A percentile compares a stretch with the other conserved stretches of the same genome.
phyloP scores from a whole-genome alignment of 2,797 vertebrate genomes.

The Dromococcyx pavoninus region DNA sequence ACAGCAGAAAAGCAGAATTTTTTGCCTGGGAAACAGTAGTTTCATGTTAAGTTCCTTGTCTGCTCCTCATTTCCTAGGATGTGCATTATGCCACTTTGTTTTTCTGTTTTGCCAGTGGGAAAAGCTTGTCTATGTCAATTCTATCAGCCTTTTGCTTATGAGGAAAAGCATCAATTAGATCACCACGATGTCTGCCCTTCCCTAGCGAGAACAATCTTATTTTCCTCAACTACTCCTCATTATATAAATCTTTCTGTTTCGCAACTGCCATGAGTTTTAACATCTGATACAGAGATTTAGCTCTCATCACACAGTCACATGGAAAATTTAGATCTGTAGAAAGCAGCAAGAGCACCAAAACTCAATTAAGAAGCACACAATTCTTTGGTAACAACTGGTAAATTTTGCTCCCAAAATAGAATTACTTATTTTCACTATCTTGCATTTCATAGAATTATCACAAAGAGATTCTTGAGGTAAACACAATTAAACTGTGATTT shows the following conservation, averaged over 20 bases:
- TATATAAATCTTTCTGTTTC: constrained; percentile 47
- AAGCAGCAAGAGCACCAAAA: constrained; percentile 28
- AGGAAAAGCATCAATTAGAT: constrained; percentile 55
- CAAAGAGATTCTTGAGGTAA: background rate
- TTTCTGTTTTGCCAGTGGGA: constrained; percentile 48
- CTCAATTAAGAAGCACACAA: constrained; percentile 15
- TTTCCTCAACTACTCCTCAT: constrained; percentile 41
- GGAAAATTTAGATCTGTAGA: background rate
- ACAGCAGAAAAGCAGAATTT: background rate
- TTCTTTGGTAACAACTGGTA: constrained; percentile 3
- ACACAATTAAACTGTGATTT: background rate
- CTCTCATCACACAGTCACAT: constrained; percentile 3
- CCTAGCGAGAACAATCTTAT: constrained; percentile 52
- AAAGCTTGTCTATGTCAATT: constrained; percentile 57
- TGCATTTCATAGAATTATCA: constrained; percentile 39
- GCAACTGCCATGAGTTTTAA: constrained; percentile 16
- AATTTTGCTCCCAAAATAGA: constrained; percentile 20
- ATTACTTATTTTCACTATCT: background rate
- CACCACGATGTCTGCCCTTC: constrained; percentile 1
- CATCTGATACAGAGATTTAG: constrained; percentile 41
- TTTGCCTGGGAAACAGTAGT: constrained; percentile 27
- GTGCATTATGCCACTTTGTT: constrained; percentile 61
- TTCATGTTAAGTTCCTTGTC: constrained; percentile 50
- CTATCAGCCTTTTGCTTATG: constrained; percentile 22
- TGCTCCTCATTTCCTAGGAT: constrained; percentile 65